These are phyloP conservation scores for Coremacera marginata DNA, from an alignment of 2,888 invertebrate species.

Conservation along the genomic window DNA sequence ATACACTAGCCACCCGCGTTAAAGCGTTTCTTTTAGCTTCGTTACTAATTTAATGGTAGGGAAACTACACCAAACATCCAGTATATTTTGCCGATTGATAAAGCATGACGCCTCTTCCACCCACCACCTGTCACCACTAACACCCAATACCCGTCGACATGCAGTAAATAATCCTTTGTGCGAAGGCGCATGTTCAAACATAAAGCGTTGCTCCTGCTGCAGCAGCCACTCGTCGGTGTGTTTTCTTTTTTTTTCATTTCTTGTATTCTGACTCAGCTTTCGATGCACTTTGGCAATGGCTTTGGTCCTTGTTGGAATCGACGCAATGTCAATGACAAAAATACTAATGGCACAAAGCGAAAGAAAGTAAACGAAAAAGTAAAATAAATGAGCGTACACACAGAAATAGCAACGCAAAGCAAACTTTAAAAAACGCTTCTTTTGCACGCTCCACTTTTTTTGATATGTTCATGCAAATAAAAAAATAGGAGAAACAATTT, in stretches of 20 bases:
- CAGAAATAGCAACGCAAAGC: slow-evolving; percentile 22
- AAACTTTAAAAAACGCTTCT: slow-evolving; percentile 40
- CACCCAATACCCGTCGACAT: not conserved
- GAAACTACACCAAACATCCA: not conserved
- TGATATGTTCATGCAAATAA: not conserved
- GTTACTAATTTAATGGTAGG: not conserved
- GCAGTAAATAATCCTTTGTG: slow-evolving; percentile 25
- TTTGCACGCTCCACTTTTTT: slow-evolving; percentile 38
- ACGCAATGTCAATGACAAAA: slow-evolving; percentile 53
- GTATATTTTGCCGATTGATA: slow-evolving; percentile 5
- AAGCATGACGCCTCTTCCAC: not conserved
- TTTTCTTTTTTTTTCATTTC: not conserved
- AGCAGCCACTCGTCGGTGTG: slow-evolving; percentile 19
- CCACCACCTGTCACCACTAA: not conserved
- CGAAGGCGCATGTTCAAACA: slow-evolving; percentile 14
- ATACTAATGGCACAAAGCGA: slow-evolving; percentile 25
- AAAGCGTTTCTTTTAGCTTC: not conserved
- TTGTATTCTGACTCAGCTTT: not conserved
- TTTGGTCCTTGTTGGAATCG: slow-evolving; percentile 46
- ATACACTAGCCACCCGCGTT: not conserved
- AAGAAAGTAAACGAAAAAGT: slow-evolving; percentile 28
- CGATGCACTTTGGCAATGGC: slow-evolving; percentile 33
- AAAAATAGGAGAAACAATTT: too few species aligned
- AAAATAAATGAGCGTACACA: not conserved
- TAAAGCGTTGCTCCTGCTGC: slow-evolving; percentile 6